These are phyloP conservation scores for Plagiodera versicolora DNA, from an alignment of 2,888 invertebrate genomes.

Conservation along the genomic window DNA sequence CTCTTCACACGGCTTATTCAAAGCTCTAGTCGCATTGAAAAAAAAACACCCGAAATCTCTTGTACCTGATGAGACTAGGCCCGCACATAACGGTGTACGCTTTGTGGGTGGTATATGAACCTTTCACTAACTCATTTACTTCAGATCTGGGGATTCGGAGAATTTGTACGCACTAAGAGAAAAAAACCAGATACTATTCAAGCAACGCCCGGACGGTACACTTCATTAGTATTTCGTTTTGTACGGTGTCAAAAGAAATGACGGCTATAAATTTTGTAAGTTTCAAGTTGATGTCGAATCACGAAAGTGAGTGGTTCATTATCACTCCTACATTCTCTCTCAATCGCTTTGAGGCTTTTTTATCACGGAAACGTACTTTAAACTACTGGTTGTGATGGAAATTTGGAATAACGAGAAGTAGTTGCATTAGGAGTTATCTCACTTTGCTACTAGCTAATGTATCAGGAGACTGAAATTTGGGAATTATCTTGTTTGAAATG, in stretches of 20 bases:
- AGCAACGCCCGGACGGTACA: neutral
- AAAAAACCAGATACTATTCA: slow-evolving; percentile 4
- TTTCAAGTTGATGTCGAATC: neutral
- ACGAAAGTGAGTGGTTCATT: neutral
- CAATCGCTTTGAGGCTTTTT: neutral
- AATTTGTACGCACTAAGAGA: neutral
- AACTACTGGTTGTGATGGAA: neutral
- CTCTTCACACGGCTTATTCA: neutral
- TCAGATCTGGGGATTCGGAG: slow-evolving; percentile 20
- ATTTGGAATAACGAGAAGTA: neutral
- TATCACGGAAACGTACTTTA: neutral
- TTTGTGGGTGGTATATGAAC: slow-evolving; percentile 22
- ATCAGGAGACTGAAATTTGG: neutral
- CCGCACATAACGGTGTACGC: slow-evolving; percentile 12
- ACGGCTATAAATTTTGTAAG: neutral
- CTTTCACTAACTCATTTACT: slow-evolving; percentile 24
- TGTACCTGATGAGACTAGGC: neutral
- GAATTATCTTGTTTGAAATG: no score
- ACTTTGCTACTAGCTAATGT: neutral
- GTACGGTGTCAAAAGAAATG: neutral
- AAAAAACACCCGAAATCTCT: slow-evolving; percentile 11
- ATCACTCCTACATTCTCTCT: neutral
- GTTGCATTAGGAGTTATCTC: neutral
- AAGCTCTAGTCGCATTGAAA: neutral
- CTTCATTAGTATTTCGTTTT: neutral